Base-by-base conservation (phyloP, 2,797 vertebrate genomes). In the Enteromius paludinosus region DNA sequence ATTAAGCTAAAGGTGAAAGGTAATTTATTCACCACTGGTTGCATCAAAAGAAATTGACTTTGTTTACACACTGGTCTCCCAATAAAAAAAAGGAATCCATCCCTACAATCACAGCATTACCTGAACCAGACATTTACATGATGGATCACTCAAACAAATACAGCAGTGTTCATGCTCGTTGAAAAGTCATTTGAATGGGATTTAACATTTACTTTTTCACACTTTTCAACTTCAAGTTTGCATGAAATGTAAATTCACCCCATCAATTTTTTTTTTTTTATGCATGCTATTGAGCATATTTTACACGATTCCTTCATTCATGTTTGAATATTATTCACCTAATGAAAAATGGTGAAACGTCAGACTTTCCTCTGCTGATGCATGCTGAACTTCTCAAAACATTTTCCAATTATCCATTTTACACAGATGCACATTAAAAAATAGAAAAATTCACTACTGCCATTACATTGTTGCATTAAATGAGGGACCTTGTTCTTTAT, bases 201-300 rank as follows among this genome's bases (percentile, higher is more conserved):
- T 9, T n/a, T 54, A 52, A 73, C 30, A 73, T 54, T 23, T 15
- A 23, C 49, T 38, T 72, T 52, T 56, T 56, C 49, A 73, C 71
- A 73, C 20, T 15, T 73, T 73, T 56, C 6, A 73, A 11, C 20
- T 73, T 56, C 52, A 15, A 23, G n/a, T 74, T 23, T 74, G 33
- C 49, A 74, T 56, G 49, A 56, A 38, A 56, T 56, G 20, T 38
- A 74, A 56, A 74, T 74, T 35, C 11, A 14, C 20, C 3, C 8
- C 17, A 20, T 18, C 0, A 18, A 4, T 35, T 65, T 65, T 20
- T 38, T 35, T 43, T 43, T 43, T 45, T 20, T 61, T 23, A 66
- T 38, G 64, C 30, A 66, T 38, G 64, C 20, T 66, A 66, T n/a
- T 66, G 8, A 35, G 18, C 30, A n/a, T 65, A 35, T 20, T 35